Conservation (phyloP, 2,888 invertebrate genomes). For the Tipula unca region DNA sequence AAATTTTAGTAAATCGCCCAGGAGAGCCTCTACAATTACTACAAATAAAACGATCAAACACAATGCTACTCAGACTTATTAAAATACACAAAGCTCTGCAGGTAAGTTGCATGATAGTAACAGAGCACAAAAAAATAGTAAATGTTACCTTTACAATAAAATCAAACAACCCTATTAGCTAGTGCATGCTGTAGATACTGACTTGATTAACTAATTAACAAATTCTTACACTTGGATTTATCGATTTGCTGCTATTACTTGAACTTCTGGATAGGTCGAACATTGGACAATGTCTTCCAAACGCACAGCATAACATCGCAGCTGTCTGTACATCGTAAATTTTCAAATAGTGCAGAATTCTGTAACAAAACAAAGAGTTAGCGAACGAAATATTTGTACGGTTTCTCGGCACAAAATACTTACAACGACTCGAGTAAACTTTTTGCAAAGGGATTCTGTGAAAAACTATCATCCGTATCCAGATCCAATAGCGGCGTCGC, state of each 20-base stretch:
- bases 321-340: conserved; percentile 86
- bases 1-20: too few relatives aligned
- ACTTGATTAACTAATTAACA: not conserved
- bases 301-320: conserved; percentile 85
- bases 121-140: not conserved
- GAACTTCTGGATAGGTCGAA: conserved; percentile 31
- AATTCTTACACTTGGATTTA: conserved; percentile 44
- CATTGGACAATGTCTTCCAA: conserved; percentile 56
- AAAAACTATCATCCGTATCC: conserved; percentile 56
- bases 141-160: not conserved
- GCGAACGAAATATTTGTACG: too few relatives aligned
- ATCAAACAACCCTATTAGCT: not conserved
- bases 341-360: conserved; percentile 72
- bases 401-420: conserved; percentile 44
- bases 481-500: conserved; percentile 45
- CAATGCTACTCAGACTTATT: too few relatives aligned
- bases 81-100: too few relatives aligned
- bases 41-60: too few relatives aligned
- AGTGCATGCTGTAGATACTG: not conserved
- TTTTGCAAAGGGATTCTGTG: conserved; percentile 79
- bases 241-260: conserved; percentile 49
- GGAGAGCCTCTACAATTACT: too few relatives aligned
- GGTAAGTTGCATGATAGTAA: too few relatives aligned
- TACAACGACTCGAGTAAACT: conserved; percentile 78
- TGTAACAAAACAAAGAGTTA: conserved; percentile 34